Evolutionary conservation across 1,140 invertebrate genomes (phyloP), one percentile per base, ranked within the genome.

Genomic region (Drosophila subpulchrella): DNA sequence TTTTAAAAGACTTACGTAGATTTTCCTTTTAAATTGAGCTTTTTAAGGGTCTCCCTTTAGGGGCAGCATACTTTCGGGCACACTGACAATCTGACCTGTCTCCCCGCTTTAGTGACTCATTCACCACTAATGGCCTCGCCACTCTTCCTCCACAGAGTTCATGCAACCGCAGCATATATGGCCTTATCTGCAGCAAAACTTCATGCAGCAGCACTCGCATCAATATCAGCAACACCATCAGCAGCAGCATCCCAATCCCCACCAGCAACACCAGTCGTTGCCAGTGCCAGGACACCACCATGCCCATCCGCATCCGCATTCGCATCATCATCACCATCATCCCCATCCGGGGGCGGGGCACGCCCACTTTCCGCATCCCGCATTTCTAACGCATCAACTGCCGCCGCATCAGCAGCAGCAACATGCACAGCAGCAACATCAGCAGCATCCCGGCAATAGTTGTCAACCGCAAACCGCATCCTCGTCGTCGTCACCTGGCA

Each of bases 131-230:
- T 61, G 39, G 59, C n/a, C 56, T 59, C n/a, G 12, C 27, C 54
- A 41, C 24, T 42, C 46, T 32, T 51, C 8, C n/a, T 17, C 48
- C 51, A 27, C 75, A 92, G 92, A 92, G 76, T 92, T 92, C 78
- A 92, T 92, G 75, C 92, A 92, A 90, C 92, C 92, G 62, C 92
- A 92, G 84, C 91, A 92, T 91, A 92, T 92, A 75, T 92, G 92
- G 92, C 92, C 92, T 92, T 92, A 92, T 91, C 80, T 92, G 66
- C 92, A 92, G 81, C 92, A 92, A 71, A 92, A 92, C 73, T 92
- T 92, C 61, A 92, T 92, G 79, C 91, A 92, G 68, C 91, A 92
- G 57, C 91, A 92, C 78, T 63, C 89, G 54, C 89, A 92, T 78
- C 90, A 91, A 59, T 86, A 92, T 67, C 86, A 88, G 38, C 88